Percentiles rank a stretch among this genome's conserved stretches.
phyloP scores from a whole-genome alignment of 2,113 vertebrate species.

The Aegypius monachus region DNA sequence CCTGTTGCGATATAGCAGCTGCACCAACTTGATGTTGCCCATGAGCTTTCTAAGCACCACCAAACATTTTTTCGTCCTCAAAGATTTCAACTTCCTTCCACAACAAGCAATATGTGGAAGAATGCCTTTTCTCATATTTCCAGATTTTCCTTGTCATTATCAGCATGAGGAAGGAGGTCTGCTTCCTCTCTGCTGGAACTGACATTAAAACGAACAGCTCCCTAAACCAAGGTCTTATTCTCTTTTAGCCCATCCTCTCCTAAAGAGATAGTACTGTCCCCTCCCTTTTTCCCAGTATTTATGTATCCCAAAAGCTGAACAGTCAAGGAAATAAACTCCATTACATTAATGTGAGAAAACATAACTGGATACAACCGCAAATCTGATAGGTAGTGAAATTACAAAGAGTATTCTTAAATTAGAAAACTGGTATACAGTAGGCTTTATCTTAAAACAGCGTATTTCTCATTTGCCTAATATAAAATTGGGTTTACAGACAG shows the following conservation, averaged over 20 bases:
- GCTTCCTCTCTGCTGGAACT: neutral
- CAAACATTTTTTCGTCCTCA: neutral
- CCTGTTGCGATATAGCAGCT: accelerated
- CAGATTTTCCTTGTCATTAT: neutral
- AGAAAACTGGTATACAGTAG: neutral
- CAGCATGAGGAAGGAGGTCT: neutral
- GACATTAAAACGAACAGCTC: neutral
- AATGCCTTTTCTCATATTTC: neutral
- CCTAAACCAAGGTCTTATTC: neutral
- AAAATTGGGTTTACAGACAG: neutral
- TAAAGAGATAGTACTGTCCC: neutral
- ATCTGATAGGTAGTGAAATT: neutral
- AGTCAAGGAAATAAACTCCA: neutral
- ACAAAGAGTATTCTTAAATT: neutral
- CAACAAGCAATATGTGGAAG: neutral
- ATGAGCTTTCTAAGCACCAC: neutral
- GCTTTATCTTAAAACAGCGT: neutral
- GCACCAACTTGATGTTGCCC: neutral
- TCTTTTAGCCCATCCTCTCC: neutral
- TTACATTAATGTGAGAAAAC: neutral
- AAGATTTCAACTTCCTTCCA: neutral
- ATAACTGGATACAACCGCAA: neutral
- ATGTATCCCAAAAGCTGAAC: neutral
- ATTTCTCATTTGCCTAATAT: neutral
- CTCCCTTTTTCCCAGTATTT: neutral